phyloP scores from a whole-genome alignment of 1,140 invertebrate genomes.

The Tyrophagus putrescentiae region DNA sequence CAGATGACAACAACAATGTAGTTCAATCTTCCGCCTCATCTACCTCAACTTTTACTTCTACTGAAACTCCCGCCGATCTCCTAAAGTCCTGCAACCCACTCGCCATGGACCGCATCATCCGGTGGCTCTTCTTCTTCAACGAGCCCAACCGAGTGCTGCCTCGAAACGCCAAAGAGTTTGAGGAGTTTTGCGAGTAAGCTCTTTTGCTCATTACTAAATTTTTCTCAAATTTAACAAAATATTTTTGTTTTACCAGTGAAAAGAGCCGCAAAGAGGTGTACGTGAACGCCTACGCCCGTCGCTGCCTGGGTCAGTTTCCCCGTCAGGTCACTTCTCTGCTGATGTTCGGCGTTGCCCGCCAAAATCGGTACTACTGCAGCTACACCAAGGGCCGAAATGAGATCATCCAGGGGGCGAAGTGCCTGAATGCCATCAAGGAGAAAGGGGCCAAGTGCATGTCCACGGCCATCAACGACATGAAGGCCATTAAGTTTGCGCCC shows the following conservation, averaged over 20 bases:
- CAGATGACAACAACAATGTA: no score
- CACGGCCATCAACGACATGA: neutral
- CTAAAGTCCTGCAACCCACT: neutral
- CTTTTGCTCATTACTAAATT: neutral
- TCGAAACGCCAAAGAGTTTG: neutral
- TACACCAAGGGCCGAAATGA: neutral
- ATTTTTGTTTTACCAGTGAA: constrained; percentile 7
- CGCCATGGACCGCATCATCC: neutral
- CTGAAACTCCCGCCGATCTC: no score
- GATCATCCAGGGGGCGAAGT: constrained; percentile 12
- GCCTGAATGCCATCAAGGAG: constrained; percentile 10
- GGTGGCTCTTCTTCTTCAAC: constrained; percentile 16
- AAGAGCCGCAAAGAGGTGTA: constrained; percentile 14
- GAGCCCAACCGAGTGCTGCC: neutral
- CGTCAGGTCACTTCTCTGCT: constrained; percentile 16
- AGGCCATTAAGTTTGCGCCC: neutral
- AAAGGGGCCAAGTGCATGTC: constrained; percentile 11
- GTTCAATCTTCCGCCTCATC: no score
- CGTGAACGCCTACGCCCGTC: constrained; percentile 7
- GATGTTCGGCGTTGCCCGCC: constrained; percentile 6
- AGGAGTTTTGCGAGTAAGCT: constrained; percentile 19
- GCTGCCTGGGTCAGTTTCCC: constrained; percentile 16
- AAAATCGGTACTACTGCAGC: constrained; percentile 16
- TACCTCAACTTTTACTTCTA: no score
- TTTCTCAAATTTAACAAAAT: neutral